A percentile compares a stretch with the other conserved stretches of the same genome.
Evolutionary conservation across 1,140 invertebrate species (phyloP).

Genomic region (Neodiprion pinetum): DNA sequence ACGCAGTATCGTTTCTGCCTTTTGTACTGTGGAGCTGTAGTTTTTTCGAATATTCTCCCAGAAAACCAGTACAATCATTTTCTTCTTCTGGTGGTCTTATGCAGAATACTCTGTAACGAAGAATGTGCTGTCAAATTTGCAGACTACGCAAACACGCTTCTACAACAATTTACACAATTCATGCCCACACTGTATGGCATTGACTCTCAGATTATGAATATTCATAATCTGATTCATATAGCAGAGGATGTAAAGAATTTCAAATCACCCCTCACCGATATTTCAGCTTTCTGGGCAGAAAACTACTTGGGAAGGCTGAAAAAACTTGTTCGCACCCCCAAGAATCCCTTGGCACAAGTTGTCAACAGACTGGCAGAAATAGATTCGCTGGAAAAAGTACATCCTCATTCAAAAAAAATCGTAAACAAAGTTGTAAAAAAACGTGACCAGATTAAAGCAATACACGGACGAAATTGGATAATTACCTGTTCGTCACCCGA

Average conservation of each 20-base stretch:
- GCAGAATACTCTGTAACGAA: slow-evolving; percentile 24
- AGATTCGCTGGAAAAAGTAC: neutral
- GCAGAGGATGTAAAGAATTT: slow-evolving; percentile 22
- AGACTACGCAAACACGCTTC: slow-evolving; percentile 19
- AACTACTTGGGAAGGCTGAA: slow-evolving; percentile 24
- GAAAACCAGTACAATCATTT: slow-evolving; percentile 25
- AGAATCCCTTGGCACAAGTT: slow-evolving; percentile 22
- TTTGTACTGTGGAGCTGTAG: neutral
- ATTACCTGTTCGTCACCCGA: too few relatives aligned
- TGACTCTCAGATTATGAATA: slow-evolving; percentile 15
- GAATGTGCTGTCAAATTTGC: slow-evolving; percentile 7
- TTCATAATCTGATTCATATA: slow-evolving; percentile 23
- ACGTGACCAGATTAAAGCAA: too few relatives aligned
- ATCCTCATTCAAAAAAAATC: too few relatives aligned
- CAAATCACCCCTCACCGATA: slow-evolving; percentile 7
- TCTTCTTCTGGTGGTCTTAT: slow-evolving; percentile 21
- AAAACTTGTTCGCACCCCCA: slow-evolving; percentile 13
- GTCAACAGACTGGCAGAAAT: slow-evolving; percentile 17
- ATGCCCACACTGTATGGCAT: neutral
- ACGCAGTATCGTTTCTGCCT: too few relatives aligned
- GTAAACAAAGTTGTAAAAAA: too few relatives aligned
- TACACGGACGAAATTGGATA: too few relatives aligned
- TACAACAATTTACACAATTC: slow-evolving; percentile 8
- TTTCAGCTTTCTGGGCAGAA: slow-evolving; percentile 25
- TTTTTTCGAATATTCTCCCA: slow-evolving; percentile 19